These are phyloP conservation scores for Halichoerus grypus DNA, from an alignment of 2,113 vertebrate species.

Conservation along the genomic window DNA sequence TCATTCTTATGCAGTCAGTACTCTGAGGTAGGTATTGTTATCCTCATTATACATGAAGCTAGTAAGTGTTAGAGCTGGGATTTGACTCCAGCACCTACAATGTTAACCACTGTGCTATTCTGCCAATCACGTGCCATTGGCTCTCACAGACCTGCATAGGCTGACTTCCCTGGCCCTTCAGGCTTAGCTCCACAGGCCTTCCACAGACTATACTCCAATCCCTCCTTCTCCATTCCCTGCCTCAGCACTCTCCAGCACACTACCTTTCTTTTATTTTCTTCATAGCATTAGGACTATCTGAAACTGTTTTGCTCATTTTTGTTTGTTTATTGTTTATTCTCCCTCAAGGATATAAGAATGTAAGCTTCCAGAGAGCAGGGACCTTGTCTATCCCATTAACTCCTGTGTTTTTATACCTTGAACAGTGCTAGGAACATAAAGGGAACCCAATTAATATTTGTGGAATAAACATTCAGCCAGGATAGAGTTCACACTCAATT, in stretches of 20 bases:
- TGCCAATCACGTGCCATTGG: not conserved
- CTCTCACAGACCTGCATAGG: not conserved
- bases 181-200: not conserved
- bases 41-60: not conserved
- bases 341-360: not conserved
- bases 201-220: not conserved
- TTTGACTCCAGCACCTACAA: not conserved
- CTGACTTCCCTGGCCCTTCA: not conserved
- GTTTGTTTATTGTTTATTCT: constrained; percentile 37
- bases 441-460: constrained; percentile 11
- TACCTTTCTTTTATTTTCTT: not conserved
- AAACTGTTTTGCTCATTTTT: constrained; percentile 16
- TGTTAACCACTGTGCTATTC: not conserved
- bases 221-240: not conserved
- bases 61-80: not conserved
- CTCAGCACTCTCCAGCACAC: not conserved
- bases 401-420: not conserved
- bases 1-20: not conserved
- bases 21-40: not conserved
- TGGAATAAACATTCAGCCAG: constrained; percentile 18
- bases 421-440: not conserved
- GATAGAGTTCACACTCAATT: not conserved
- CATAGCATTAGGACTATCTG: not conserved
- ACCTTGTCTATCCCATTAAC: not conserved
- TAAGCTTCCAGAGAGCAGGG: constrained; percentile 17